phyloP scores from a whole-genome alignment of 2,113 vertebrate genomes.

The Eptatretus burgeri region DNA sequence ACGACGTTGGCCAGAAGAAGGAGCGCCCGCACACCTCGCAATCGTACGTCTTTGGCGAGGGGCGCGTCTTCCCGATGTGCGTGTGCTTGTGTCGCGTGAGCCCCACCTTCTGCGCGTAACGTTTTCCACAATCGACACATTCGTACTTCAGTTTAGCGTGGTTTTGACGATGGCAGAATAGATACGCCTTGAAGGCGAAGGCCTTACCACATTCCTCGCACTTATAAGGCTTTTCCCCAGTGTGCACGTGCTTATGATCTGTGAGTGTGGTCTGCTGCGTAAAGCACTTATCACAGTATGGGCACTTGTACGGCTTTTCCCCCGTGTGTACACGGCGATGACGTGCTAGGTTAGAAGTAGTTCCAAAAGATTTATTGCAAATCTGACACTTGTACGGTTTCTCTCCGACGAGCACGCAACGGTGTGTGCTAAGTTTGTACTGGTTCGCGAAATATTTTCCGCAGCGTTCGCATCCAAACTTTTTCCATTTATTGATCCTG shows the following conservation, averaged over 20 bases:
- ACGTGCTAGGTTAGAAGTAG: background rate
- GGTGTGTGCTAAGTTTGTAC: background rate
- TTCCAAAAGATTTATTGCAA: conserved; percentile 1
- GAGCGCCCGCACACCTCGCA: too few species aligned
- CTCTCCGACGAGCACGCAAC: background rate
- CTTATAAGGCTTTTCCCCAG: background rate
- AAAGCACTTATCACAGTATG: background rate
- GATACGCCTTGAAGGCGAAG: too few species aligned
- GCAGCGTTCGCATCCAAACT: too few species aligned
- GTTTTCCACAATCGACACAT: too few species aligned
- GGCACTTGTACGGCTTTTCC: conserved; percentile 1
- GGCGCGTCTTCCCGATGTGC: too few species aligned
- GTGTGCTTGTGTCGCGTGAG: too few species aligned
- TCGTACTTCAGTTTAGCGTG: too few species aligned
- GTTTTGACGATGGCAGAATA: too few species aligned
- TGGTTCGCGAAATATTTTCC: background rate
- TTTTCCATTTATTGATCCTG: too few species aligned
- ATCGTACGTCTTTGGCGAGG: too few species aligned
- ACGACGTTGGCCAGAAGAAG: too few species aligned
- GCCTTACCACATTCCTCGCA: background rate
- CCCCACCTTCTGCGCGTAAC: too few species aligned
- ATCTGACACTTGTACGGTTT: conserved; percentile 4
- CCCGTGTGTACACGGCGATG: background rate
- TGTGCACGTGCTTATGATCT: background rate
- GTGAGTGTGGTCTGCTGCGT: background rate